A percentile compares a stretch with the other conserved stretches of the same genome.
phyloP scores from a whole-genome alignment of 2,888 invertebrate genomes.

The Lasioglossum zephyrum region DNA sequence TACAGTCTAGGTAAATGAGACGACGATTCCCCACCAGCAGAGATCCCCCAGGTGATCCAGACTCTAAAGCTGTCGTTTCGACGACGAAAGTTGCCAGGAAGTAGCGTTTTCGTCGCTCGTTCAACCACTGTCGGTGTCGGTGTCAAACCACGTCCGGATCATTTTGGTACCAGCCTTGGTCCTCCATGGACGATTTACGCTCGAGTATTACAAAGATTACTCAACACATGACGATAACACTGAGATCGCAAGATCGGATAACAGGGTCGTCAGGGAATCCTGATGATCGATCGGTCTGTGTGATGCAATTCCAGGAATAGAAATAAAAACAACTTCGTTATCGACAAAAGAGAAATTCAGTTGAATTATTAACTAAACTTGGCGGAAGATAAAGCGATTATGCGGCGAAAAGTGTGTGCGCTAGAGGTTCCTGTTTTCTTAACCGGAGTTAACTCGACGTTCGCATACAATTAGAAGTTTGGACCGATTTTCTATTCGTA shows the following conservation, averaged over 20 bases:
- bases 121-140: slow-evolving; percentile 46
- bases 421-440: background rate
- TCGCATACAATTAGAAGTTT: background rate
- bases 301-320: background rate
- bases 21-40: slow-evolving; percentile 51
- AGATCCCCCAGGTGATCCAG: slow-evolving; percentile 8
- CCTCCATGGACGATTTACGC: slow-evolving; percentile 47
- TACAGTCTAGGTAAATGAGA: slow-evolving; percentile 73
- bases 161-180: slow-evolving; percentile 15
- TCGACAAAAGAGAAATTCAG: background rate
- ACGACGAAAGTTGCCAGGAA: slow-evolving; percentile 38
- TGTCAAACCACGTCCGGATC: slow-evolving; percentile 49
- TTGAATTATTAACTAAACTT: background rate
- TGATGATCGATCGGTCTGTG: background rate
- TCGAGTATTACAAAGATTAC: slow-evolving; percentile 41
- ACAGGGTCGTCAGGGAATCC: background rate
- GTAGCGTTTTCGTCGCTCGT: slow-evolving; percentile 39
- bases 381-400: background rate
- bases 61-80: slow-evolving; percentile 23
- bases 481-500: slow-evolving; percentile 16
- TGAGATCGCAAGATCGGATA: background rate
- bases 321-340: background rate
- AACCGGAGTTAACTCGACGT: background rate
- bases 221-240: slow-evolving; percentile 30
- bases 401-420: background rate